phyloP scores from a whole-genome alignment of 2,888 invertebrate genomes.

The Agrotis segetum region DNA sequence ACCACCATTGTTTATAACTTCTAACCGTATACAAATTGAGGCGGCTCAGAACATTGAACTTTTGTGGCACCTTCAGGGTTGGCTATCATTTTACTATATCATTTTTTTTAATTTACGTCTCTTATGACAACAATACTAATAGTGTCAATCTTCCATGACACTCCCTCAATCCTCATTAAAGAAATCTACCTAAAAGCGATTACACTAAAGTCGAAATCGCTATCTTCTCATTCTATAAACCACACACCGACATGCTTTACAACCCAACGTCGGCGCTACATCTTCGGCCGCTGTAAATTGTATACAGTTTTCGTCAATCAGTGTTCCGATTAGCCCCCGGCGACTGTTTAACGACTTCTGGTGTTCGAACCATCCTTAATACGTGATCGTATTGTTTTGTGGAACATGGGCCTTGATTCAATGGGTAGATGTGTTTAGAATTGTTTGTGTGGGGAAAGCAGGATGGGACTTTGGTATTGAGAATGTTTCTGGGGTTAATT shows the following conservation, averaged over 20 bases:
- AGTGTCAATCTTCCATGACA: rapidly evolving
- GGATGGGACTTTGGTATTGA: neutral
- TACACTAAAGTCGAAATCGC: constrained; percentile 18
- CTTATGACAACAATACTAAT: neutral
- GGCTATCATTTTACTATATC: too few relatives aligned
- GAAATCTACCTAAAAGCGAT: neutral
- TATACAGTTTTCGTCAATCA: constrained; percentile 75
- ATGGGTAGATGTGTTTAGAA: constrained; percentile 28
- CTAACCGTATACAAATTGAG: too few relatives aligned
- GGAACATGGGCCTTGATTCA: constrained; percentile 51
- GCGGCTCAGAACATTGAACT: neutral
- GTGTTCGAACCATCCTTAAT: constrained; percentile 61
- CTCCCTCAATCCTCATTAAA: neutral
- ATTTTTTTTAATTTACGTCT: neutral
- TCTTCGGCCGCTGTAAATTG: constrained; percentile 72
- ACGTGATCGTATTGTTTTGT: constrained; percentile 55
- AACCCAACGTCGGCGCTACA: constrained; percentile 63
- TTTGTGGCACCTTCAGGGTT: neutral
- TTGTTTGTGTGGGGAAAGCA: neutral
- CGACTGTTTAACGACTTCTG: constrained; percentile 68
- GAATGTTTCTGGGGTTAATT: neutral
- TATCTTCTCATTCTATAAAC: constrained; percentile 17
- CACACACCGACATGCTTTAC: constrained; percentile 65
- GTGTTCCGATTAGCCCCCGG: constrained; percentile 66
- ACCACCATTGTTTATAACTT: too few relatives aligned